phyloP scores from a whole-genome alignment of 2,888 invertebrate species.

The Scaptomyza polygonia region DNA sequence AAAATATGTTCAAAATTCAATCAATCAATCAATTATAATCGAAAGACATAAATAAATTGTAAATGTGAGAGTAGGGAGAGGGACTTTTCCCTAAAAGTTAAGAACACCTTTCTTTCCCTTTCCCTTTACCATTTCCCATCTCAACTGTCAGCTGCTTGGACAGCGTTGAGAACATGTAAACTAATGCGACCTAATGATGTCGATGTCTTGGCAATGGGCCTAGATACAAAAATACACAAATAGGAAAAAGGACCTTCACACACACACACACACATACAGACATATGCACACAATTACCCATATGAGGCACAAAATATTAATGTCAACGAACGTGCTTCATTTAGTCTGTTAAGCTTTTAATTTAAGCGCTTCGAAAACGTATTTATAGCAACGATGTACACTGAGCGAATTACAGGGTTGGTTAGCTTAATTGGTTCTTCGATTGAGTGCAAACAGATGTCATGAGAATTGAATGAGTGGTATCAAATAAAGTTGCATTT shows the following conservation, averaged over 20 bases:
- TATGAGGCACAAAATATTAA: conserved; percentile 61
- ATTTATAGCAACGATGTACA: conserved; percentile 27
- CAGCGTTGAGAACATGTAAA: conserved; percentile 60
- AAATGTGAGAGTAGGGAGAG: too few species aligned
- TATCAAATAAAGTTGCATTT: too few species aligned
- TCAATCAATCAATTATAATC: conserved; percentile 40
- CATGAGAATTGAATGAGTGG: too few species aligned
- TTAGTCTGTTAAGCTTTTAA: conserved; percentile 63
- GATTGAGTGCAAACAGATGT: background rate
- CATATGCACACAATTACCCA: conserved; percentile 49
- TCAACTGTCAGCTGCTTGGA: conserved; percentile 38
- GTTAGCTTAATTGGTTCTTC: background rate
- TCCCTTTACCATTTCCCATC: background rate
- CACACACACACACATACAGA: background rate
- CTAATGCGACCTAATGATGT: conserved; percentile 64
- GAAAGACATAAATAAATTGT: too few species aligned
- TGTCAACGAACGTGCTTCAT: conserved; percentile 66
- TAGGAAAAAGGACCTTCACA: conserved; percentile 9
- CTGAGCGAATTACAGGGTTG: background rate
- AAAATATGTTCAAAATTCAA: conserved; percentile 10
- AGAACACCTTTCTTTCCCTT: conserved; percentile 4
- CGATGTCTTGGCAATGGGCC: conserved; percentile 36
- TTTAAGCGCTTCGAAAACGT: conserved; percentile 31
- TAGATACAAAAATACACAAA: conserved; percentile 14
- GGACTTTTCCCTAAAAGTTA: conserved; percentile 6